Evolutionary conservation across 37 sponge, comb jelly and placozoan genomes (phyloP), one percentile per base, ranked within the genome.

Genomic region (Mnemiopsis leidyi): DNA sequence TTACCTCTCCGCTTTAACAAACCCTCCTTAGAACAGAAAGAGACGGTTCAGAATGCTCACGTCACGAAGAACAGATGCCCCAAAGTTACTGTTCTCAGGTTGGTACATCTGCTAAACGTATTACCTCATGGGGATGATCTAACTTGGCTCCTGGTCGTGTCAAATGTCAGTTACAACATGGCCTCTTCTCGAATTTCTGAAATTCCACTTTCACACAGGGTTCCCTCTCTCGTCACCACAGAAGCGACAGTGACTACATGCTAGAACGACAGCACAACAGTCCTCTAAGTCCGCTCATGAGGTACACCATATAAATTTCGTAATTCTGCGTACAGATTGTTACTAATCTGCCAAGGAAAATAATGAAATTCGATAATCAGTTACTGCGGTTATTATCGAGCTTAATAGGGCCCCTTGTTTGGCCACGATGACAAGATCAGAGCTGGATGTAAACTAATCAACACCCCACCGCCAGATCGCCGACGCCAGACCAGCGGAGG

Each of bases 231-330:
- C 32, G 36, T 32, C 79, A 77, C 35, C 30, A 77, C 36, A 77
- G 79, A 34, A 77, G 79, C 18, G 79, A 77, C 33, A 77, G 79
- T 32, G 79, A 77, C 18, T 77, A 77, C 36, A 77, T 32, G 36
- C 33, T 77, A 32, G 79, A 77, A 34, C 33, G 79, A 32, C 79
- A 77, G 35, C 26, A 13, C 1, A 26, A 34, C 79, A 77, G 79
- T 32, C 79, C 79, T 0, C 30, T 77, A 33, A 77, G 79, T 32
- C 79, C 79, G 20, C 30, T 77, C 18, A 77, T 77, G 5, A 26
- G 79, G 79, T 77, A 34, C 9, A 1, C 33, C 36, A 77, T 20
- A 33, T 36, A 3, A 31, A 77, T 34, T 77, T 28, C 25, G 73
- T 71, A 28, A 71, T 48, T 13, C 61, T 5, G 5, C 61, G 61